phyloP scores from a whole-genome alignment of 2,113 vertebrate species.

The Cynopterus brachyotis region DNA sequence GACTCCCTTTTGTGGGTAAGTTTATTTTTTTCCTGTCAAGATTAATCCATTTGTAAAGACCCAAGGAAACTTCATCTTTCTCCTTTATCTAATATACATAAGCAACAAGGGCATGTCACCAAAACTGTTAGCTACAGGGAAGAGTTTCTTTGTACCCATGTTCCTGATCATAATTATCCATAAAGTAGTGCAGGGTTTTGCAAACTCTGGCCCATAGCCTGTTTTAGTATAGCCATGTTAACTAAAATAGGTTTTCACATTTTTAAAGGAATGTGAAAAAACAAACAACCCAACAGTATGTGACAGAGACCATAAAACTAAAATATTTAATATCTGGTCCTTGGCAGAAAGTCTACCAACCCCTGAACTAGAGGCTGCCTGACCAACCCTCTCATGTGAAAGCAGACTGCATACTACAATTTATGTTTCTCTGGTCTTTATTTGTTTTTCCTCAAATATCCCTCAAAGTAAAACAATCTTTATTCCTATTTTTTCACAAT shows the following conservation, averaged over 20 bases:
- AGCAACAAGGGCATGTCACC: not conserved
- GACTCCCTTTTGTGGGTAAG: not conserved
- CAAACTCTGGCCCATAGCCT: not conserved
- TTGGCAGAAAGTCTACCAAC: not conserved
- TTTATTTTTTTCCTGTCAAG: not conserved
- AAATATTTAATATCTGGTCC: not conserved
- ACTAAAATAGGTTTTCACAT: not conserved
- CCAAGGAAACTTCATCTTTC: not conserved
- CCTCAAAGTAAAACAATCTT: conserved; percentile 17
- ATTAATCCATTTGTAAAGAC: conserved; percentile 4
- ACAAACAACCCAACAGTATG: not conserved
- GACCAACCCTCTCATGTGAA: not conserved
- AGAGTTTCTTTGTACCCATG: not conserved
- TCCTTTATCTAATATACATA: not conserved
- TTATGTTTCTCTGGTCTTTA: not conserved
- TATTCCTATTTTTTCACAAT: not conserved
- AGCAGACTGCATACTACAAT: not conserved
- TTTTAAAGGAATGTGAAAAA: not conserved
- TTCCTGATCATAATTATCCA: not conserved
- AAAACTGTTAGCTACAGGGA: not conserved
- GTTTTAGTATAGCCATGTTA: not conserved
- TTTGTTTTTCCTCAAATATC: not conserved
- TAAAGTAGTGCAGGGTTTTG: not conserved
- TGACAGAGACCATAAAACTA: not conserved
- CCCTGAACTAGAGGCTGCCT: not conserved